Base-by-base conservation (phyloP, 2,797 vertebrate species). In the Centropyge bicolor region DNA sequence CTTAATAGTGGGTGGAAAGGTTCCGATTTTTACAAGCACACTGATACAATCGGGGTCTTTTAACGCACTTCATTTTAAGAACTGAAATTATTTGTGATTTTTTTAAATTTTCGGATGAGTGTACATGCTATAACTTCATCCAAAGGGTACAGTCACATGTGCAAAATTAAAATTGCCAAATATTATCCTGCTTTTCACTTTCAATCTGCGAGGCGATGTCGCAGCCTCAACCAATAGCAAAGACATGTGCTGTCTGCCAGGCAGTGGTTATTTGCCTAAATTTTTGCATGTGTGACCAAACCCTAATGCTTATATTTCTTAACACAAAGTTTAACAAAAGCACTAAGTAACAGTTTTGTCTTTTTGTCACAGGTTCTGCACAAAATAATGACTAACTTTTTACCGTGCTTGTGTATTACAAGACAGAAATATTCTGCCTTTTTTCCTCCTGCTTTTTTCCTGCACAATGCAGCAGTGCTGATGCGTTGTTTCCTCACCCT, bases 401-500 rank as follows among this genome's bases (percentile, higher is more conserved):
- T 36, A 36, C 24, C 35, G 40, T 45, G 36, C 45, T 68, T 46
- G 40, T 57, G n/a, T 73, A 51, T 66, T 74, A 61, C 19, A 66
- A 81, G 41, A 81, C 35, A 56, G 62, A 27, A 60, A 24, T 68
- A 40, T 81, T 66, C 82, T 82, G 69, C 46, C 59, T 79, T 81
- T 78, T 31, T 64, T 38, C 60, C 76, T 20, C n/a, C 78, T 63
- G 52, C 55, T 74, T 81, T 74, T 83, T 82, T 83, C n/a, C 52
- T 83, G 71, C 73, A 80, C 75, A 69, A 70, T 85, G 88, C 80
- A 61, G 88, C 84, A 82, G 51, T 85, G 88, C 91, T 89, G 91
- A 92, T 90, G 88, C 66, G 36, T 68, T 78, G 64, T 91, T 89
- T 92, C 84, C 82, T 87, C 89, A 81, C 22, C 61, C 89, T 93